These are phyloP conservation scores for Rugalucina vietnamica DNA, from an alignment of 2,888 invertebrate species.

Conservation along the genomic window DNA sequence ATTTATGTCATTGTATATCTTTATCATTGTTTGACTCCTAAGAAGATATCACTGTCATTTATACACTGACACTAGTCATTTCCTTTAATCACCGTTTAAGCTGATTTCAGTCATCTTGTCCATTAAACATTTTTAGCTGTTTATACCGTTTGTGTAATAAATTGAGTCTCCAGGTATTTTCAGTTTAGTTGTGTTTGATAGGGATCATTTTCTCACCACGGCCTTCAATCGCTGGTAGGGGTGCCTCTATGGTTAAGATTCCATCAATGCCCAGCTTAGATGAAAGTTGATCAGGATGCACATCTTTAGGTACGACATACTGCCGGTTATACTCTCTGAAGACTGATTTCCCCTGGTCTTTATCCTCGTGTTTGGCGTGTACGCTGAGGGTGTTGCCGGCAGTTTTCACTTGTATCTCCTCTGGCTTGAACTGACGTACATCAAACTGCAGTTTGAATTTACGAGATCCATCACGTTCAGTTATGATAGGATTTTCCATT, in stretches of 20 bases:
- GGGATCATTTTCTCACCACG: constrained; percentile 90
- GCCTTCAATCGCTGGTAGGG: constrained; percentile 93
- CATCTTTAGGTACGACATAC: constrained; percentile 97
- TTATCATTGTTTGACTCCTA: too few species aligned
- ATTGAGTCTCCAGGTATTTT: too few species aligned
- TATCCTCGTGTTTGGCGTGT: constrained; percentile 99
- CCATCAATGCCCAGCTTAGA: constrained; percentile 98
- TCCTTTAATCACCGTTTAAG: background rate
- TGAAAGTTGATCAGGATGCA: constrained; percentile 97
- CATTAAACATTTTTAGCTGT: background rate
- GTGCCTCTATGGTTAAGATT: constrained; percentile 97
- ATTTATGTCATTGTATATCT: too few species aligned
- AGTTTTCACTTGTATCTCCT: constrained; percentile 99
- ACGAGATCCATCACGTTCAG: constrained; percentile 90
- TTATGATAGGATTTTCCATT: constrained; percentile 75
- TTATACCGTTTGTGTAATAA: background rate
- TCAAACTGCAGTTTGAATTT: constrained; percentile 96
- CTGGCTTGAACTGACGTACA: constrained; percentile 96
- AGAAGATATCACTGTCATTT: too few species aligned
- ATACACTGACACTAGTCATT: too few species aligned
- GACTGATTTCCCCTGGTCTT: constrained; percentile 97
- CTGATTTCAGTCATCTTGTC: background rate
- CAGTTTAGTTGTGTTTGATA: constrained; percentile 85
- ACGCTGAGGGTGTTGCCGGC: constrained; percentile 97
- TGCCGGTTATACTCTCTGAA: constrained; percentile 99